phyloP scores from a whole-genome alignment of 2,888 invertebrate species.

The Xanthorhoe designata region DNA sequence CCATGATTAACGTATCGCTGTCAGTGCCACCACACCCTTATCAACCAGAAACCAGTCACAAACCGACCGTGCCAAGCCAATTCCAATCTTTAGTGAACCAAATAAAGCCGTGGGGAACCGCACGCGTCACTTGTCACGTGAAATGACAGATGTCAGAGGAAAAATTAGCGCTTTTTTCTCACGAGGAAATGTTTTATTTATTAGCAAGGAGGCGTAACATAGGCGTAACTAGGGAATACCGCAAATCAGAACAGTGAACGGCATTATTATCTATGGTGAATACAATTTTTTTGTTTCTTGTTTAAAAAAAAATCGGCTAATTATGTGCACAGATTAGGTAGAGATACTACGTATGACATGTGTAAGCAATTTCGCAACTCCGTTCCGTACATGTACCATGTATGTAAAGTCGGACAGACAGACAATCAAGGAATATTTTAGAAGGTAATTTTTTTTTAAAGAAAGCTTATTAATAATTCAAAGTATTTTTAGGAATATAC shows the following conservation, averaged over 20 bases:
- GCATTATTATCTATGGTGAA: no score
- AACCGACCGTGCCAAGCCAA: conserved; percentile 20
- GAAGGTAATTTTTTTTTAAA: no score
- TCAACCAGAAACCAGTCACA: conserved; percentile 10
- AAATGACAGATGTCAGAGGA: conserved; percentile 38
- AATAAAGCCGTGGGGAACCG: conserved; percentile 22
- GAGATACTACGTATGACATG: no score
- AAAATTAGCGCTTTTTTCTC: conserved; percentile 33
- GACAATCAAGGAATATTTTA: no score
- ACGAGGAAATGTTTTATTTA: conserved; percentile 30
- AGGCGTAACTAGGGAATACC: neutral
- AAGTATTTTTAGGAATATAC: no score
- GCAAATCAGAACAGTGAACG: neutral
- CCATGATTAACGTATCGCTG: conserved; percentile 5
- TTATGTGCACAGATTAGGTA: no score
- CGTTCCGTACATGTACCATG: no score
- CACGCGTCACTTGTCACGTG: conserved; percentile 26
- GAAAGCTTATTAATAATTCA: no score
- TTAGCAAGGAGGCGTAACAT: neutral
- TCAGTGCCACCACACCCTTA: conserved; percentile 30
- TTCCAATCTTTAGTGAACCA: conserved; percentile 15
- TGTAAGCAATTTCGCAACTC: no score
- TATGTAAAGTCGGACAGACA: no score
- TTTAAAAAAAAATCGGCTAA: no score
- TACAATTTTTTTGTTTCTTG: no score